Percentiles rank a stretch among this genome's conserved stretches.
Conservation (phyloP, 2,797 vertebrate genomes). For the Discoglossus pictus region DNA sequence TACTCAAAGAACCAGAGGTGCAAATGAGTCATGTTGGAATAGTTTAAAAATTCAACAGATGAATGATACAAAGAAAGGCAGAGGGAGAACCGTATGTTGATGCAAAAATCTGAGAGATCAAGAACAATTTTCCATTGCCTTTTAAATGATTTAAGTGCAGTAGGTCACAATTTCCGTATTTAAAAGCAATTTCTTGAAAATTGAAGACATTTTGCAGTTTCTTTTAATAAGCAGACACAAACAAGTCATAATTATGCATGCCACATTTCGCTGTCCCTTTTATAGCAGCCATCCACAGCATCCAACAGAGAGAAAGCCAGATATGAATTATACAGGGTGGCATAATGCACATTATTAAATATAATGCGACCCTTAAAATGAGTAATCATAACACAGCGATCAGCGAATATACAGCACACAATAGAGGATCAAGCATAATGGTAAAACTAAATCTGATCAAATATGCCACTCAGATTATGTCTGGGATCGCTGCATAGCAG, state of each 20-base stretch:
- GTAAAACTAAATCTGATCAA: background rate
- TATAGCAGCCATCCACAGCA: slow-evolving; percentile 1
- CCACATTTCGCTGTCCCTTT: slow-evolving; percentile 18
- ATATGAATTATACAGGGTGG: background rate
- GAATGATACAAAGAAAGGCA: slow-evolving; percentile 13
- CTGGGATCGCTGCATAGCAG: too few species aligned
- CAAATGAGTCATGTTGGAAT: slow-evolving; percentile 17
- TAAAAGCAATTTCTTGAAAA: background rate
- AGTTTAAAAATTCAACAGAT: slow-evolving; percentile 33
- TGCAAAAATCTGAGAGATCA: background rate
- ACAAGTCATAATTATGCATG: slow-evolving; percentile 35
- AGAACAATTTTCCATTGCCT: background rate
- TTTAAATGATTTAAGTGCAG: background rate
- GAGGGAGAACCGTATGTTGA: background rate
- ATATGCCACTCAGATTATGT: slow-evolving; percentile 6
- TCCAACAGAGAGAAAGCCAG: background rate
- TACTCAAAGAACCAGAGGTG: background rate
- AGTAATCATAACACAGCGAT: background rate
- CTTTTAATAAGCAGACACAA: slow-evolving; percentile 17
- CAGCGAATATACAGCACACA: background rate
- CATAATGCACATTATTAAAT: too few species aligned
- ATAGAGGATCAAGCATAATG: slow-evolving; percentile 12
- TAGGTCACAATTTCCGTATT: background rate
- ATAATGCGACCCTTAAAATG: background rate
- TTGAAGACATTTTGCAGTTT: background rate